A percentile compares a stretch with the other conserved stretches of the same genome.
These are phyloP conservation scores for Himalopsyche japonica DNA, from an alignment of 2,888 invertebrate genomes.

Conservation along the genomic window DNA sequence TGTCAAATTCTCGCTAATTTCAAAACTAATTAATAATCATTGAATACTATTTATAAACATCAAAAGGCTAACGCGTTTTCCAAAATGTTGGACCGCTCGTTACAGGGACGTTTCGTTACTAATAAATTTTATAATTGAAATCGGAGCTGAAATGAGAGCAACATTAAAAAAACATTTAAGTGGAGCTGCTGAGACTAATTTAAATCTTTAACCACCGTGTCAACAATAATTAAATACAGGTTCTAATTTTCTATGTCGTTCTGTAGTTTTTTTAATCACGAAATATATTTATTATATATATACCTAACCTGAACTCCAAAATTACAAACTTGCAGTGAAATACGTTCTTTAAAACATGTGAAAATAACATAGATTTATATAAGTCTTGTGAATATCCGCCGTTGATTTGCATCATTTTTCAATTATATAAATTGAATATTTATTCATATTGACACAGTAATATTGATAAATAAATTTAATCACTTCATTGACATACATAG, in stretches of 20 bases:
- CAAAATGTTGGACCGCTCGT: background rate
- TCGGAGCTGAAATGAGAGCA: background rate
- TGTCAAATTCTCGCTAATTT: background rate
- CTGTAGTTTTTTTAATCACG: background rate
- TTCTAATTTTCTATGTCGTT: background rate
- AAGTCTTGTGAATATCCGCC: too few relatives aligned
- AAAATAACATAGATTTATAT: too few relatives aligned
- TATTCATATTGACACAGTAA: too few relatives aligned
- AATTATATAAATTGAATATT: too few relatives aligned
- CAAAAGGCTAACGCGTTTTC: background rate
- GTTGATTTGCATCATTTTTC: too few relatives aligned
- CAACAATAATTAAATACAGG: background rate
- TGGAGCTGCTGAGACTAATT: background rate
- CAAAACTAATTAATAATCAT: background rate
- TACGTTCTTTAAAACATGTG: background rate
- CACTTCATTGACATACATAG: too few relatives aligned
- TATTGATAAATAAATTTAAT: too few relatives aligned
- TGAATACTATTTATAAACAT: background rate
- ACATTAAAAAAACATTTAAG: background rate
- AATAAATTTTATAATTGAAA: background rate
- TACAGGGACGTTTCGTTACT: background rate
- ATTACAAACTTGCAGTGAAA: background rate
- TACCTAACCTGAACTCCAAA: background rate
- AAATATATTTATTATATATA: background rate
- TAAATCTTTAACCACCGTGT: background rate